Base-by-base conservation (phyloP, 30 jellyfish, hydroid and myxozoan species). In the Cassiopea andromeda region DNA sequence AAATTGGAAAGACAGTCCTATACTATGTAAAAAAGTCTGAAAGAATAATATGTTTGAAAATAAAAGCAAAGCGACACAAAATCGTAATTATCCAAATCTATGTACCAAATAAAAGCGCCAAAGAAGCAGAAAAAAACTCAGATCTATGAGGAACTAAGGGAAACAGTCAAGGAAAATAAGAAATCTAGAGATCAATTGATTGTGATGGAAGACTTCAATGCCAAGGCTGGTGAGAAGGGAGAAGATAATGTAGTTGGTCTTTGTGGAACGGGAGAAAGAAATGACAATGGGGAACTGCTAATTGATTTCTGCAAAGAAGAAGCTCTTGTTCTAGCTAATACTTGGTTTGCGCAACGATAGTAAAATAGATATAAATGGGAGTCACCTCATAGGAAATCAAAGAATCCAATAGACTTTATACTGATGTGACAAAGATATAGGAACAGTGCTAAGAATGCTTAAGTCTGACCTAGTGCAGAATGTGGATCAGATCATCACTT, bases 401-500 rank as follows among this genome's bases (percentile, higher is more conserved):
- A 66, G 46, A 84, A 84, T 75, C 87, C 46, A 66, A 84, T 84
- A 16, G 92, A 84, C 85, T 84, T 27, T 44, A 69, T 84, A 44
- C 18, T 69, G 18, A 49, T 58, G 50, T 61, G 61, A 12, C 27
- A 66, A 38, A 46, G 78, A 49, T 1, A 48, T 18, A 47, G 48
- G 77, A 67, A 48, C 46, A 84, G 77, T 46, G n/a, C 3, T 78
- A 73, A 73, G 50, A 46, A 48, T 48, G 48, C 77, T 14, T 45
- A 58, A 70, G 18, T 19, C 16, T 47, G 19, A 17, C 75, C 71
- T 69, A 43, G 78, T 3, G 84, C 92, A 12, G 92, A 84, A 60
- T 44, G 72, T 43, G 92, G 92, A 10, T 44, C 92, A 15, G 85
- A 84, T 77, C 92, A 84, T 60, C 69, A 61, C 19, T 60, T 70